Evolutionary conservation across 2,888 invertebrate genomes (phyloP).

Genomic region (Cataglyphis rosenhaueri): DNA sequence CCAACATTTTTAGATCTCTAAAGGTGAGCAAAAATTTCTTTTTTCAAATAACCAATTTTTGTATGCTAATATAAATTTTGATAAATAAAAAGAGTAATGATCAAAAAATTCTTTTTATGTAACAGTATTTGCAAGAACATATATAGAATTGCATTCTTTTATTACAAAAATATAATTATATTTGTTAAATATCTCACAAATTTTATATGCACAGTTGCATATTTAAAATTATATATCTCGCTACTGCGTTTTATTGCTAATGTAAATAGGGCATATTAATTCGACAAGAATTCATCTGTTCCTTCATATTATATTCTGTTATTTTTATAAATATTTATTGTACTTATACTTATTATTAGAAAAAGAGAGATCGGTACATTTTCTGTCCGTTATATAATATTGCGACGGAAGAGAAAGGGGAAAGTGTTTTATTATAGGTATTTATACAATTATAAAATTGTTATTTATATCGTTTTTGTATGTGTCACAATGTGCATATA

Average conservation of each 20-base stretch:
- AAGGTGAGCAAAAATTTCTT: not conserved
- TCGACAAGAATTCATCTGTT: not conserved
- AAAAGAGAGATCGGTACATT: not conserved
- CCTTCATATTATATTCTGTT: not conserved
- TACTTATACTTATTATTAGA: not conserved
- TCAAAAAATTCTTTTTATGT: not conserved
- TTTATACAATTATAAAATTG: not conserved
- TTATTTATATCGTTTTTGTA: not conserved
- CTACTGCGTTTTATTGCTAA: too few species aligned
- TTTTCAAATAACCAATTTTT: not conserved
- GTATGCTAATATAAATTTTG: not conserved
- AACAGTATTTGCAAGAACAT: not conserved
- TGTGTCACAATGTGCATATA: not conserved
- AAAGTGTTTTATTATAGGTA: not conserved
- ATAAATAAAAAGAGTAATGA: not conserved
- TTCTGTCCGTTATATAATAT: not conserved
- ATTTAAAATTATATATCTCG: not conserved
- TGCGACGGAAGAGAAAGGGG: constrained; percentile 3
- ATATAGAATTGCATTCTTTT: not conserved
- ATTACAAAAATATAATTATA: not conserved
- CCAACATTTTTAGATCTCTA: not conserved
- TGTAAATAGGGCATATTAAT: not conserved
- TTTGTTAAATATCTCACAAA: not conserved
- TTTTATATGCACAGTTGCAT: not conserved
- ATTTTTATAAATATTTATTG: not conserved